These are phyloP conservation scores for Menura novaehollandiae DNA, from an alignment of 2,113 vertebrate species.

Conservation along the genomic window DNA sequence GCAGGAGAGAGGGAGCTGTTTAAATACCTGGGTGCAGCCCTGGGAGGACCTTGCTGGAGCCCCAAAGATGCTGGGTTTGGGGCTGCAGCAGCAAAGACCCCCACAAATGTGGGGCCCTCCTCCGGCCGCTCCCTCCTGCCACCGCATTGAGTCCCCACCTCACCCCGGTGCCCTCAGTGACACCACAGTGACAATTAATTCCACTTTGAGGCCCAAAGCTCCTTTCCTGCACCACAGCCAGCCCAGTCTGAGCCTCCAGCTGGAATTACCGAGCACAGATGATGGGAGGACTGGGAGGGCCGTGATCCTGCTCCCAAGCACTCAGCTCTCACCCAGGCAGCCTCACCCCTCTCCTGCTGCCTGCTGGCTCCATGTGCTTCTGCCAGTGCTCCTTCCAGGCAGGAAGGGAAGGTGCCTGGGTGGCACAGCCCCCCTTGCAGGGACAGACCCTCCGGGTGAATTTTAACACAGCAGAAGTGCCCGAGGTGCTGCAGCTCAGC, in stretches of 20 bases:
- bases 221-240: neutral
- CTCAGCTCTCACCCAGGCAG: neutral
- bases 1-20: neutral
- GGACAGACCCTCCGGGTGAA: neutral
- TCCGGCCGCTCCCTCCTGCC: neutral
- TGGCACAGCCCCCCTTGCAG: neutral
- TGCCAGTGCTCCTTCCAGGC: neutral
- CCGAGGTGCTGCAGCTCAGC: neutral
- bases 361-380: neutral
- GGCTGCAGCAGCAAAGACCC: neutral
- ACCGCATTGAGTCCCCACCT: fast-evolving
- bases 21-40: neutral
- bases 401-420: neutral
- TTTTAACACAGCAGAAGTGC: neutral
- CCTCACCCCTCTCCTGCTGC: neutral
- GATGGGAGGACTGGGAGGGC: neutral
- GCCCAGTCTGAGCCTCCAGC: neutral
- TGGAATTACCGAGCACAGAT: neutral
- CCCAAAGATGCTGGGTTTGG: neutral
- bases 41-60: neutral
- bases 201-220: neutral
- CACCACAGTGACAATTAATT: neutral
- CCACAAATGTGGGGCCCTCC: neutral
- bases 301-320: neutral
- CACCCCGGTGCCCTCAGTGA: neutral